phyloP scores from a whole-genome alignment of 2,888 invertebrate genomes.

The Eupelmus urozonus region DNA sequence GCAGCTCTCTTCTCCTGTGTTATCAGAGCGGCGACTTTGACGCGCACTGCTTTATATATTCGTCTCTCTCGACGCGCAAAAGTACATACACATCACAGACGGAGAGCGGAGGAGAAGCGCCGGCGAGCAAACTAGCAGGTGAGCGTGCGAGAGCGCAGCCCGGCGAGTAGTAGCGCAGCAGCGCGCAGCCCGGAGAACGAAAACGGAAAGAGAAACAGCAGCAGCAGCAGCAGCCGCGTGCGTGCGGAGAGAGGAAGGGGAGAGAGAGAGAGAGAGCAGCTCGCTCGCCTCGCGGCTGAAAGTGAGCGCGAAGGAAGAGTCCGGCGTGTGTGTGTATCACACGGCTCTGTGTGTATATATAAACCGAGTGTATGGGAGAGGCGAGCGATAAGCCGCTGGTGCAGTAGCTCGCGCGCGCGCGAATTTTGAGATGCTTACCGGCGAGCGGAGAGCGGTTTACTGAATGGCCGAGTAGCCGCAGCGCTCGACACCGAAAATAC shows the following conservation, averaged over 20 bases:
- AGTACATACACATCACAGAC: too few species aligned
- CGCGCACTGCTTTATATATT: too few species aligned
- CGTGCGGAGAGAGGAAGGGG: not conserved
- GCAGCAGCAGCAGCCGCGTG: not conserved
- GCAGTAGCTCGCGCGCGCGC: too few species aligned
- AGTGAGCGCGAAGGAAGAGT: not conserved
- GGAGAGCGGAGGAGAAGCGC: too few species aligned
- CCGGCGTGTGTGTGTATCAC: not conserved
- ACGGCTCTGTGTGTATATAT: too few species aligned
- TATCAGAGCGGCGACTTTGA: too few species aligned
- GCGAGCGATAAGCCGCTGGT: too few species aligned
- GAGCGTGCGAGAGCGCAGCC: conserved; percentile 19
- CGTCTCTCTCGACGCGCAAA: too few species aligned
- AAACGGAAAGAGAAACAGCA: conserved; percentile 24
- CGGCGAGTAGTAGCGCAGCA: not conserved
- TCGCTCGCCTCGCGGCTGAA: conserved; percentile 7
- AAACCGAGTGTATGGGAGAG: too few species aligned
- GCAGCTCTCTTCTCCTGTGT: too few species aligned
- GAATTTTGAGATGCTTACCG: conserved; percentile 41
- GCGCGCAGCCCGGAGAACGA: conserved; percentile 22
- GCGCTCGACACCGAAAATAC: conserved; percentile 36
- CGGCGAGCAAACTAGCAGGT: not conserved
- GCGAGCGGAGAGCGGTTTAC: conserved; percentile 55
- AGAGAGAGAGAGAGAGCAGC: conserved; percentile 4
- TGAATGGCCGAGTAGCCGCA: conserved; percentile 42